Percentiles rank a stretch among this genome's conserved stretches.
These are phyloP conservation scores for Oscheius sp. DNA, from an alignment of 2,888 invertebrate genomes.

Conservation along the genomic window DNA sequence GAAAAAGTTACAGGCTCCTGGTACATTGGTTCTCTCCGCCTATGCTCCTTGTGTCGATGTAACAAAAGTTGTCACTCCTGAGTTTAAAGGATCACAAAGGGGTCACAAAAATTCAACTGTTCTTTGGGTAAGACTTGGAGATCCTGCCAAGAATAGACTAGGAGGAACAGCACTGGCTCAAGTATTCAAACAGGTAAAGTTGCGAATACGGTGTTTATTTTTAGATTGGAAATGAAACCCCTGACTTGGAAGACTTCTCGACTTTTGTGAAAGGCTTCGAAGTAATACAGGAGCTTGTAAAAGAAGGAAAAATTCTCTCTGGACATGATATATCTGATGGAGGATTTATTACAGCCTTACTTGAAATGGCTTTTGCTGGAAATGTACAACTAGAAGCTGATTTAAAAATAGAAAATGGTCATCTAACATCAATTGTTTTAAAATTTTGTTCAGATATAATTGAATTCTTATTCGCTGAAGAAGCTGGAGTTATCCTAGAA, in stretches of 20 bases:
- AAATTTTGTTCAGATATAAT: background rate
- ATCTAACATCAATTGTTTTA: background rate
- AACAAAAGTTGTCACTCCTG: slow-evolving; percentile 85
- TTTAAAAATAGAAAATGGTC: slow-evolving; percentile 41
- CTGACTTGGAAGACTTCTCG: slow-evolving; percentile 82
- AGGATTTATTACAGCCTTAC: slow-evolving; percentile 85
- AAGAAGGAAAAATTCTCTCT: slow-evolving; percentile 41
- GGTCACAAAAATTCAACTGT: too few relatives aligned
- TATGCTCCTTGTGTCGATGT: slow-evolving; percentile 95
- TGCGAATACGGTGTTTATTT: background rate
- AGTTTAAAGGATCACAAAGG: slow-evolving; percentile 78
- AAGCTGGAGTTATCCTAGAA: slow-evolving; percentile 72
- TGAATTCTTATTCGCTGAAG: slow-evolving; percentile 71
- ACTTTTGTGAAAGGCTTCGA: slow-evolving; percentile 82
- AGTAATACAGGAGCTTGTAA: slow-evolving; percentile 81
- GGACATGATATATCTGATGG: slow-evolving; percentile 96
- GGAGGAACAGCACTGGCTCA: slow-evolving; percentile 94
- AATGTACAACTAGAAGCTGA: slow-evolving; percentile 72
- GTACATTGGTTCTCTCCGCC: slow-evolving; percentile 91
- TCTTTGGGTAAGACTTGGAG: background rate
- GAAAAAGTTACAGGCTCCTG: slow-evolving; percentile 74
- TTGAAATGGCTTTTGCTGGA: slow-evolving; percentile 97
- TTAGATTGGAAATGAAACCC: slow-evolving; percentile 79
- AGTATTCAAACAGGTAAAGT: slow-evolving; percentile 81
- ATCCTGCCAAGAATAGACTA: slow-evolving; percentile 77